Conservation (phyloP, 1,140 invertebrate genomes). For the Carcinoscorpius rotundicauda region DNA sequence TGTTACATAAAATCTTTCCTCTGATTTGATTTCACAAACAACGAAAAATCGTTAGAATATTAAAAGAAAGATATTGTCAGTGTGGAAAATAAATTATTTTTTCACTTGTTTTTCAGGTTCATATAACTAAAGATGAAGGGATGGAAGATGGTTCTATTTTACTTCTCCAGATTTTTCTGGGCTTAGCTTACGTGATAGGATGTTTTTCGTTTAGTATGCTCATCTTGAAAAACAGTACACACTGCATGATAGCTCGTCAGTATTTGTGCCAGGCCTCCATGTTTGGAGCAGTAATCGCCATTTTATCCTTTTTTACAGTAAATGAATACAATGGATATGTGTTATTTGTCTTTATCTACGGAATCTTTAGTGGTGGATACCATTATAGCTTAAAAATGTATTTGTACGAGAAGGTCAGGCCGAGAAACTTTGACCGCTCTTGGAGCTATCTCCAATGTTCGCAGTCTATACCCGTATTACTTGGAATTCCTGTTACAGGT, state of each 20-base stretch:
- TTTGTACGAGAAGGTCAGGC: conserved; percentile 68
- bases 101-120: conserved; percentile 8
- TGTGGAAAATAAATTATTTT: no score
- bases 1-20: no score
- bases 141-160: conserved; percentile 7
- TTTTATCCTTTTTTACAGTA: conserved; percentile 56
- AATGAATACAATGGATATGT: conserved; percentile 64
- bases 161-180: conserved; percentile 29
- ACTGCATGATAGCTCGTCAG: conserved; percentile 71
- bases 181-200: conserved; percentile 66
- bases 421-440: conserved; percentile 69
- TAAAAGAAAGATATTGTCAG: no score
- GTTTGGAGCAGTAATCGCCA: conserved; percentile 57
- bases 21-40: no score
- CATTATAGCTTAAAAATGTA: conserved; percentile 81
- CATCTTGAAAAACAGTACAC: conserved; percentile 55
- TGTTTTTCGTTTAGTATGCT: conserved; percentile 62
- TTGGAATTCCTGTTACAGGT: conserved; percentile 74
- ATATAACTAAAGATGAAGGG: conserved; percentile 9
- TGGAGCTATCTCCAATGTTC: conserved; percentile 85
- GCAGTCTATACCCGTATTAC: conserved; percentile 65
- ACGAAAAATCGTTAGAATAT: no score
- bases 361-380: conserved; percentile 35
- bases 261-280: conserved; percentile 71
- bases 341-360: conserved; percentile 53